Conservation (phyloP, 2,888 invertebrate species). For the Caenorhabditis afra region DNA sequence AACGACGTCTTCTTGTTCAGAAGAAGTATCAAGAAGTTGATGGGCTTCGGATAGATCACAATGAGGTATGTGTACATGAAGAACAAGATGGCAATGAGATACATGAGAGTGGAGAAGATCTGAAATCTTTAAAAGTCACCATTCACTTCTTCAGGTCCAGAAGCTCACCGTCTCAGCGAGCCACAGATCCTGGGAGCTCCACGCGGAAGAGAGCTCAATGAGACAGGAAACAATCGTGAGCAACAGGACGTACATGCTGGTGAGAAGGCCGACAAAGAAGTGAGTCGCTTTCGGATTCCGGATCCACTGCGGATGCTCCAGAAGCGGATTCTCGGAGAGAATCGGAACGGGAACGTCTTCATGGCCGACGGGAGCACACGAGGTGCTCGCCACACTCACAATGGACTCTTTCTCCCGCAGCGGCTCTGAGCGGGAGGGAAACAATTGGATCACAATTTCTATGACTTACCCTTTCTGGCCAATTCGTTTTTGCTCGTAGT, state of each 20-base stretch:
- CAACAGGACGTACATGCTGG: conserved; percentile 45
- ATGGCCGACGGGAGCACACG: conserved; percentile 31
- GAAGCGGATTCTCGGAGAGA: conserved; percentile 19
- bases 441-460: conserved; percentile 16
- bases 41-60: conserved; percentile 71
- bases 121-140: conserved; percentile 61
- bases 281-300: conserved; percentile 31
- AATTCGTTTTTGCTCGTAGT: conserved; percentile 51
- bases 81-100: conserved; percentile 71
- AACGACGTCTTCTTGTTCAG: conserved; percentile 19
- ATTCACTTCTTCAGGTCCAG: not conserved
- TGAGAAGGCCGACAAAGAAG: conserved; percentile 35
- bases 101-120: conserved; percentile 70
- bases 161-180: conserved; percentile 40
- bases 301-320: conserved; percentile 43
- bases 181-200: conserved; percentile 44
- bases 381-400: conserved; percentile 31
- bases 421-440: conserved; percentile 32
- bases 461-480: conserved; percentile 44
- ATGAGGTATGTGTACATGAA: conserved; percentile 73
- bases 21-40: conserved; percentile 34
- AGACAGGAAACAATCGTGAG: conserved; percentile 37
- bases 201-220: conserved; percentile 43
- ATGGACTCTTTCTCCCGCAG: conserved; percentile 41
- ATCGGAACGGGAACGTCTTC: conserved; percentile 1